phyloP scores from a whole-genome alignment of 1,140 invertebrate genomes.

The Drosophila virilis region DNA sequence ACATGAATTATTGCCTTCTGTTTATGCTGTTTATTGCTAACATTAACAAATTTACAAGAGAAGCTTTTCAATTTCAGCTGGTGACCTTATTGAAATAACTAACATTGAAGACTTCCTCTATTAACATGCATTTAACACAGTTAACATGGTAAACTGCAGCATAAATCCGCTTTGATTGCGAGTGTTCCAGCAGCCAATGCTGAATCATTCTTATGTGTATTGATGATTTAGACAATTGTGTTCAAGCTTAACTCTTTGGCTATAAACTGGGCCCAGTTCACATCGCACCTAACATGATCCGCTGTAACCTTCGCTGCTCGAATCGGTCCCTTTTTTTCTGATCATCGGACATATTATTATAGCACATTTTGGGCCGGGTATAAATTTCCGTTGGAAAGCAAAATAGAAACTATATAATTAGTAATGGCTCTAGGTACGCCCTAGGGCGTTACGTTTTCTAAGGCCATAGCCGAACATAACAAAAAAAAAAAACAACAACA shows the following conservation, averaged over 20 bases:
- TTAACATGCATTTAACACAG: slow-evolving; percentile 7
- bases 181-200: slow-evolving; percentile 4
- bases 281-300: slow-evolving; percentile 18
- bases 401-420: slow-evolving; percentile 69
- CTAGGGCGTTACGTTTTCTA: slow-evolving; percentile 51
- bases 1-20: too few relatives aligned
- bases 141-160: slow-evolving; percentile 10
- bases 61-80: too few relatives aligned
- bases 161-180: slow-evolving; percentile 24
- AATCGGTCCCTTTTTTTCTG: slow-evolving; percentile 29
- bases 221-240: slow-evolving; percentile 17
- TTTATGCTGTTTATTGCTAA: too few relatives aligned
- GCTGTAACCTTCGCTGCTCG: slow-evolving; percentile 37
- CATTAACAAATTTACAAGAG: too few relatives aligned
- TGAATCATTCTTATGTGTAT: slow-evolving; percentile 27
- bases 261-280: slow-evolving; percentile 18
- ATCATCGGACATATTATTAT: slow-evolving; percentile 50
- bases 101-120: slow-evolving; percentile 34
- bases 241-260: slow-evolving; percentile 1
- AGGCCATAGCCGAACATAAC: slow-evolving; percentile 23
- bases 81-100: neutral
- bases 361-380: slow-evolving; percentile 49
- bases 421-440: slow-evolving; percentile 63
- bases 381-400: slow-evolving; percentile 60
- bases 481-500: slow-evolving; percentile 10